Conservation (phyloP, 2,113 vertebrate genomes). For the Sinocyclocheilus grahami region DNA sequence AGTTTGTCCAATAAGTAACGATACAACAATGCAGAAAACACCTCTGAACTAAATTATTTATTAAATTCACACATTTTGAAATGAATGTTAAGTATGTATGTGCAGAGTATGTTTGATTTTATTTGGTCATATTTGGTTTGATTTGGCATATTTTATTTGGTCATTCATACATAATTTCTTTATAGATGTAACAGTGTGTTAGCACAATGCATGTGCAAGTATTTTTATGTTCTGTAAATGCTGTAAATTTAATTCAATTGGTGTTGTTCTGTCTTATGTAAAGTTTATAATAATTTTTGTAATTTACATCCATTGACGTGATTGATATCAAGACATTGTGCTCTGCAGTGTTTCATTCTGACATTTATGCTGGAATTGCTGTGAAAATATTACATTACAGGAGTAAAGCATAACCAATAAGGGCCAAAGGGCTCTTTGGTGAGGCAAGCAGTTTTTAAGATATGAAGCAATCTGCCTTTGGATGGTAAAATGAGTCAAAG, state of each 20-base stretch:
- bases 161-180: neutral
- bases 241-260: neutral
- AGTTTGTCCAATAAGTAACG: slow-evolving; percentile 30
- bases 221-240: neutral
- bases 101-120: neutral
- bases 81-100: neutral
- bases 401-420: neutral
- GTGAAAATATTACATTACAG: neutral
- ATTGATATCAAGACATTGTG: neutral
- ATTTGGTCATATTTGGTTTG: neutral
- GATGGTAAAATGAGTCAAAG: neutral
- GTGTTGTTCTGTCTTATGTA: neutral
- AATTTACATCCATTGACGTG: neutral
- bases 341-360: neutral
- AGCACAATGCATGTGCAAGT: neutral
- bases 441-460: neutral
- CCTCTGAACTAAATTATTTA: slow-evolving; percentile 11
- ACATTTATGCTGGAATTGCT: neutral
- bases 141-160: neutral
- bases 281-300: neutral
- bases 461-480: neutral
- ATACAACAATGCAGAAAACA: neutral
- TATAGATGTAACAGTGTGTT: neutral
- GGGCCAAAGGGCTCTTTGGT: neutral
- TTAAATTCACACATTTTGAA: slow-evolving; percentile 13